phyloP scores from a whole-genome alignment of 2,113 vertebrate genomes.

The Lonchura striata region DNA sequence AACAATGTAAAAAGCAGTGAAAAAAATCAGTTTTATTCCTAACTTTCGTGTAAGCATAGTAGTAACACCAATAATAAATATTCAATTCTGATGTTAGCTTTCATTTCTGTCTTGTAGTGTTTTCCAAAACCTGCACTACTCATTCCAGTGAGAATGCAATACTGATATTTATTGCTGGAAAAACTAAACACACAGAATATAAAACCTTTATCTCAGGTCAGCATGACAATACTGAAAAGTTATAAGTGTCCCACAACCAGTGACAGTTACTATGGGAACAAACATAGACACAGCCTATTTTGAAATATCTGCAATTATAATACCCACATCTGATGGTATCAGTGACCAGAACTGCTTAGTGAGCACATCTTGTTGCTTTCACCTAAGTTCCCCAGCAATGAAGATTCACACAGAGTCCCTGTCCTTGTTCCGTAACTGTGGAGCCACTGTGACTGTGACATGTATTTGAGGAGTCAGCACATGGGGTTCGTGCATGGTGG shows the following conservation, averaged over 20 bases:
- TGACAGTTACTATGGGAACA: background rate
- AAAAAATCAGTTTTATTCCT: background rate
- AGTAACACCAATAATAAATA: background rate
- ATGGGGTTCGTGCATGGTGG: accelerated
- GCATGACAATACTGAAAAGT: background rate
- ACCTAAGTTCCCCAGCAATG: background rate
- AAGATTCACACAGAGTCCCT: background rate
- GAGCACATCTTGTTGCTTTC: background rate
- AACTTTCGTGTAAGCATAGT: background rate
- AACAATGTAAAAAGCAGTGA: background rate
- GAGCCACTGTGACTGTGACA: accelerated
- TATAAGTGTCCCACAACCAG: background rate
- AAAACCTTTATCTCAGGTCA: background rate
- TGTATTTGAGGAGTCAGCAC: background rate
- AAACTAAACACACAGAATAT: background rate
- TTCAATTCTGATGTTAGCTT: background rate
- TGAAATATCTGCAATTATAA: background rate
- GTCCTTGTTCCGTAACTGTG: background rate
- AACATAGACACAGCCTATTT: background rate
- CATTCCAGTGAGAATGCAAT: background rate
- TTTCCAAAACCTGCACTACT: background rate
- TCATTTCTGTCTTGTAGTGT: background rate
- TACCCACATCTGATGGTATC: background rate
- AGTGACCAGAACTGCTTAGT: background rate
- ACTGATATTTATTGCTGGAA: background rate